These are phyloP conservation scores for Prosapia bicincta DNA, from an alignment of 2,888 invertebrate species.

Conservation along the genomic window DNA sequence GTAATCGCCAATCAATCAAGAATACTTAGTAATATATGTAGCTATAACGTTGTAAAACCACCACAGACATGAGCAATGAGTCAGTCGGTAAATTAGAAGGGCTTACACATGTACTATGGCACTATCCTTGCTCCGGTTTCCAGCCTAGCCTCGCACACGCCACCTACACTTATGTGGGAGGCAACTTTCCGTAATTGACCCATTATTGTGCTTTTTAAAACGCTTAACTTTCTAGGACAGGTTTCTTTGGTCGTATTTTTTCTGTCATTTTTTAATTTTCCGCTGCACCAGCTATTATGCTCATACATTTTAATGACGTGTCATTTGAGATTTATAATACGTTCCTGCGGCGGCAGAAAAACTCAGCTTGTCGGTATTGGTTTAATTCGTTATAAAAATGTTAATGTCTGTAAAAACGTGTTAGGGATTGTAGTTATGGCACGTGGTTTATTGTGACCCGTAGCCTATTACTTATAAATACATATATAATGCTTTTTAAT, in stretches of 20 bases:
- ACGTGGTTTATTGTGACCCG: too few species aligned
- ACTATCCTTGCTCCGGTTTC: neutral
- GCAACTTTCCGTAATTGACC: neutral
- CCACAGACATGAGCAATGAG: neutral
- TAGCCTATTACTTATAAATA: too few species aligned
- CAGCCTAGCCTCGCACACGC: neutral
- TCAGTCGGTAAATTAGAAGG: neutral
- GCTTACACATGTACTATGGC: neutral
- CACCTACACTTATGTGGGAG: neutral
- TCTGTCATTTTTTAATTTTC: neutral
- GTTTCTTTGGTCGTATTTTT: neutral
- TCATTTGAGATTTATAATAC: neutral
- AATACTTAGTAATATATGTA: neutral
- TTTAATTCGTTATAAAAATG: neutral
- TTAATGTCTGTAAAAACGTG: too few species aligned
- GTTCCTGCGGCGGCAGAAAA: neutral
- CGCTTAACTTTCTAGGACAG: neutral
- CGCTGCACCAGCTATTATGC: neutral
- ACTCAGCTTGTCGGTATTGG: neutral
- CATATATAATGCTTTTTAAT: too few species aligned
- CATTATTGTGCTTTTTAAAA: neutral
- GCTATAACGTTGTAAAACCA: neutral
- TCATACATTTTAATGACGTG: neutral
- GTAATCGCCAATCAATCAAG: neutral
- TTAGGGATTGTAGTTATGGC: too few species aligned